Base-by-base conservation (phyloP, 1,140 invertebrate genomes). In the Caerostris extrusa region DNA sequence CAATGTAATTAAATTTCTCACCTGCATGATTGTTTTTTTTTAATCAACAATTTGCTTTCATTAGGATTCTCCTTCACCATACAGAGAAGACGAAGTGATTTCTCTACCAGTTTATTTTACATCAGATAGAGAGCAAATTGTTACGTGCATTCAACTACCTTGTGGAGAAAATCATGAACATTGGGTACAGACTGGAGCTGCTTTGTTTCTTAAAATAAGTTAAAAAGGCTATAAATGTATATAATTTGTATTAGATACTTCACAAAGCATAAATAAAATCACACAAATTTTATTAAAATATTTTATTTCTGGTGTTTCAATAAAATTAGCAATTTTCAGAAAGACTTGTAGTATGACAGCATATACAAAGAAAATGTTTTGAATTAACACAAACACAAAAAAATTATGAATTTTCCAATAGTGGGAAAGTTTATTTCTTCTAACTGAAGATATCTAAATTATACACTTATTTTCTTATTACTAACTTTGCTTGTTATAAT, bases 91-190 rank as follows among this genome's bases (percentile, higher is more conserved):
- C 85, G 96, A 96, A 81, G 95, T 95, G n/a, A 96, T 96, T 14
- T 96, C 96, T 8, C 92, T 97, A 60, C 97, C 97, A 14, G 95
- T 97, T 50, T 97, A 97, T 95, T 96, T 96, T 90, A 96, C 96
- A 86, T 96, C 95, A 71, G 95, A 96, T 19, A 94, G 97, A 82
- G 96, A 97, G 58, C 96, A 96, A 92, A 95, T 97, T n/a, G 96
- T 97, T 3, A 96, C 96, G 3, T 95, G 96, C 77, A 95, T 97
- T 71, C 95, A 96, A 85, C 95, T 97, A n/a, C 97, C 97, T 0
- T 96, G 96, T 95, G 96, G 95, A 60, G 96, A 96, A 14, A 96
- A 96, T 88, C 95, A 96, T 50, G 95, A 95, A 58, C 95, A 96
- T 83, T 97, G 97, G 97, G 95, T 97, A 50, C 96, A 96, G 94